A percentile compares a stretch with the other conserved stretches of the same genome.
Evolutionary conservation across 2,888 invertebrate species (phyloP).

Genomic region (Drosophila subquinaria): DNA sequence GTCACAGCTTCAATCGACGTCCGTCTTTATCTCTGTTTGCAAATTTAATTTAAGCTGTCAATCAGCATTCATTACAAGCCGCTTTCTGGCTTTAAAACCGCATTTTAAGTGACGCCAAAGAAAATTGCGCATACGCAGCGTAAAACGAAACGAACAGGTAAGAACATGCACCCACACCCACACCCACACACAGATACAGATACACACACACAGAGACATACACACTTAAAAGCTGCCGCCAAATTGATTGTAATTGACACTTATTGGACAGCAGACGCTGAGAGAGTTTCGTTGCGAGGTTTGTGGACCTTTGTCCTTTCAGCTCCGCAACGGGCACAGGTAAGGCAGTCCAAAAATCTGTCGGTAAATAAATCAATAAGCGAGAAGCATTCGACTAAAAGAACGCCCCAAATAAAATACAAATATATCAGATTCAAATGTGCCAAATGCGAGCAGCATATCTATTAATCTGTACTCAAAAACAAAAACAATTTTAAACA

Average conservation of each 20-base stretch:
- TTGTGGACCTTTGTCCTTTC: slow-evolving; percentile 36
- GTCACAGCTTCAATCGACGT: slow-evolving; percentile 11
- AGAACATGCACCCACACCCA: slow-evolving; percentile 18
- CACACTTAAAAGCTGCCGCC: slow-evolving; percentile 50
- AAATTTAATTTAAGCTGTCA: slow-evolving; percentile 67
- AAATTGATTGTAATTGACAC: slow-evolving; percentile 84
- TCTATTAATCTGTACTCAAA: background rate
- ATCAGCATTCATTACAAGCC: slow-evolving; percentile 59
- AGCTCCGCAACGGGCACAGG: background rate
- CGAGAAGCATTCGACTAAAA: background rate
- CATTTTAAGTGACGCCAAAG: slow-evolving; percentile 44
- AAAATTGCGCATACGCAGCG: slow-evolving; percentile 54
- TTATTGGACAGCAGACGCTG: slow-evolving; percentile 82
- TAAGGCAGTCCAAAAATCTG: slow-evolving; percentile 25
- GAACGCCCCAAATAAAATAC: background rate
- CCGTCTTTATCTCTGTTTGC: slow-evolving; percentile 30
- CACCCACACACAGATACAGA: slow-evolving; percentile 1
- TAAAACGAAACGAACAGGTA: slow-evolving; percentile 30
- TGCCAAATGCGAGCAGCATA: background rate
- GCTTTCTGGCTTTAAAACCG: slow-evolving; percentile 48
- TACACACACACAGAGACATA: slow-evolving; percentile 5
- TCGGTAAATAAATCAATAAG: slow-evolving; percentile 52
- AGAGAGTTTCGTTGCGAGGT: slow-evolving; percentile 46
- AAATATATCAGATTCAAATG: slow-evolving; percentile 10
- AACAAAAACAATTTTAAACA: background rate